phyloP scores from a whole-genome alignment of 2,888 invertebrate genomes.

The Thysanoteuthis rhombus region DNA sequence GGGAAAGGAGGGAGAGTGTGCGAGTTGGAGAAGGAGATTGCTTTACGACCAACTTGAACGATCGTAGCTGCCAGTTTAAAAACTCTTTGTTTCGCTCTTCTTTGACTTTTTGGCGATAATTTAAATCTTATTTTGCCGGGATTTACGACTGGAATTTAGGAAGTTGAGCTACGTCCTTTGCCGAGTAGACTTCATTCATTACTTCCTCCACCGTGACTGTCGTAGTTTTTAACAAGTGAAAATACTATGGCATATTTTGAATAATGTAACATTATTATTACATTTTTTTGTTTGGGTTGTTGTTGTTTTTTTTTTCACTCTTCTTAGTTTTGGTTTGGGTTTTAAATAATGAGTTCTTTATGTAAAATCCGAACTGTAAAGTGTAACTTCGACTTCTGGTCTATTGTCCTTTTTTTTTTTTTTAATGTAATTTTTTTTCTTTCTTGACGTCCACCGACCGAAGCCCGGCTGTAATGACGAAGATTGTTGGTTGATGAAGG shows the following conservation, averaged over 20 bases:
- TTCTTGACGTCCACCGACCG: neutral
- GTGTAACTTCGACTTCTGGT: neutral
- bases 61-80: neutral
- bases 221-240: neutral
- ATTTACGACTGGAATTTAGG: neutral
- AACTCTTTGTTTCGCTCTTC: neutral
- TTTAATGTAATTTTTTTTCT: neutral
- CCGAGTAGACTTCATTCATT: conserved; percentile 20
- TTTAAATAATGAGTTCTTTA: neutral
- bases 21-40: conserved; percentile 27
- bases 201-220: conserved; percentile 1
- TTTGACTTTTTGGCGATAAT: neutral
- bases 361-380: neutral
- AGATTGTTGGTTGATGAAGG: conserved; percentile 29
- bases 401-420: neutral
- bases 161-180: neutral
- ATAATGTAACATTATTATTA: conserved; percentile 24
- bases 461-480: conserved; percentile 28
- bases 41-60: neutral
- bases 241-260: conserved; percentile 20
- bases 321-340: neutral
- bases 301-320: neutral
- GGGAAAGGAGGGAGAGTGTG: neutral
- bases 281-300: neutral
- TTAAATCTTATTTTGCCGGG: neutral